Conservation (phyloP, 2,113 vertebrate genomes). For the Puntigrus tetrazona region DNA sequence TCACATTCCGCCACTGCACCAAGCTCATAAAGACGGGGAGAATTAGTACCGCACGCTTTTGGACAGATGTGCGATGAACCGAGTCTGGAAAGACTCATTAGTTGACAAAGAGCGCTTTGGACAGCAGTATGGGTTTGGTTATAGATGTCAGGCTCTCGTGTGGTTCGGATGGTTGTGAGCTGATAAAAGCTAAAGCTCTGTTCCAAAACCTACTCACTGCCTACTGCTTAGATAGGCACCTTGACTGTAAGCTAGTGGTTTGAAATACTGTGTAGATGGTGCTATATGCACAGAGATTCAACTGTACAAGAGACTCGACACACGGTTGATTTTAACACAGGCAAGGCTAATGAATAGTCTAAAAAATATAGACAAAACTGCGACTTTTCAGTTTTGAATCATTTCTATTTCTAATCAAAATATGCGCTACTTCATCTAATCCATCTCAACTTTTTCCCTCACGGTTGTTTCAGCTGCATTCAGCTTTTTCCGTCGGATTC, state of each 20-base stretch:
- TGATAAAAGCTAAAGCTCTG: background rate
- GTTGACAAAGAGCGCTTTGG: constrained; percentile 4
- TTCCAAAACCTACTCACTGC: constrained; percentile 10
- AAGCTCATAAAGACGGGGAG: constrained; percentile 13
- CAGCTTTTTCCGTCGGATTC: background rate
- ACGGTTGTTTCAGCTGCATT: background rate
- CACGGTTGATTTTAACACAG: background rate
- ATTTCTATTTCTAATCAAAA: background rate
- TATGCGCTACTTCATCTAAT: background rate
- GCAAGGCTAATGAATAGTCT: background rate
- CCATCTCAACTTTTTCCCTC: background rate
- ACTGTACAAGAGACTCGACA: background rate
- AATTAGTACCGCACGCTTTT: constrained; percentile 4
- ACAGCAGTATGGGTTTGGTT: constrained; percentile 11
- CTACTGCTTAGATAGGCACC: background rate
- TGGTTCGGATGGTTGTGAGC: background rate
- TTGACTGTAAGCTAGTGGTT: background rate
- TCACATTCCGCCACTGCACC: constrained; percentile 27
- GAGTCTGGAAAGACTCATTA: constrained; percentile 1
- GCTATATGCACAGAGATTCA: background rate
- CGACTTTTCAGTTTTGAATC: background rate
- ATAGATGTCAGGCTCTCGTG: background rate
- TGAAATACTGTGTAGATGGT: background rate
- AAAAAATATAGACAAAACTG: background rate
- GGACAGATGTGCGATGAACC: constrained; percentile 23